These are phyloP conservation scores for Acanthurus tractus DNA, from an alignment of 2,797 vertebrate genomes.

Conservation along the genomic window DNA sequence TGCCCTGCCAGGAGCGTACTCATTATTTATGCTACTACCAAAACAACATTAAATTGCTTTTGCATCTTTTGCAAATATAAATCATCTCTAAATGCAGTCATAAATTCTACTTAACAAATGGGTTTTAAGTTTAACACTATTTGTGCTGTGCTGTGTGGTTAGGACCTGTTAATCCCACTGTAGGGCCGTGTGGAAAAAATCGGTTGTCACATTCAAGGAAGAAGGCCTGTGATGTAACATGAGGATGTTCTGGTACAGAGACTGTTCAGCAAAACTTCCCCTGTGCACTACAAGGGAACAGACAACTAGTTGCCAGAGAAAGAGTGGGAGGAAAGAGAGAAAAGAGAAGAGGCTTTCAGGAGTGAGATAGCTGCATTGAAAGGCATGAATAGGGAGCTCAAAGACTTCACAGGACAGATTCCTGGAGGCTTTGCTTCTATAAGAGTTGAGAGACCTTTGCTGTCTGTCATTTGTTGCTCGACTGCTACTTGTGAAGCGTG, in stretches of 20 bases:
- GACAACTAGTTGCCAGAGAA: slow-evolving; percentile 41
- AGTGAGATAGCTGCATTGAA: slow-evolving; percentile 35
- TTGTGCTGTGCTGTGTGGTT: neutral
- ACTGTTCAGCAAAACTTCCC: slow-evolving; percentile 23
- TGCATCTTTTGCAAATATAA: slow-evolving; percentile 42
- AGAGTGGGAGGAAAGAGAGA: slow-evolving; percentile 49
- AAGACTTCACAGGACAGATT: slow-evolving; percentile 50
- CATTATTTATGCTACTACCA: slow-evolving; percentile 54
- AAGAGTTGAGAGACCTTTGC: slow-evolving; percentile 53
- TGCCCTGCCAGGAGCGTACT: slow-evolving; percentile 37
- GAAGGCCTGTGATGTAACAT: slow-evolving; percentile 30
- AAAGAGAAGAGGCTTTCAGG: slow-evolving; percentile 50
- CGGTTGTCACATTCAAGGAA: slow-evolving; percentile 22
- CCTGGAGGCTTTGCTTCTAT: slow-evolving; percentile 40
- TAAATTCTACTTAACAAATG: slow-evolving; percentile 39
- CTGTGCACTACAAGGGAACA: slow-evolving; percentile 40
- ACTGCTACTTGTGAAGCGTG: slow-evolving; percentile 51
- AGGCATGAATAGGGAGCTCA: slow-evolving; percentile 42
- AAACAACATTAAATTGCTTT: slow-evolving; percentile 53
- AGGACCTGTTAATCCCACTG: slow-evolving; percentile 21
- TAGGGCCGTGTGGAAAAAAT: slow-evolving; percentile 13
- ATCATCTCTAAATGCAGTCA: slow-evolving; percentile 39
- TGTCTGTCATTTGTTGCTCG: slow-evolving; percentile 46
- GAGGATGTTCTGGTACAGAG: slow-evolving; percentile 31
- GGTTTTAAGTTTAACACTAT: slow-evolving; percentile 13